Evolutionary conservation across 2,113 vertebrate genomes (phyloP), one percentile per base, ranked within the genome.

Genomic region (Hylia prasina): DNA sequence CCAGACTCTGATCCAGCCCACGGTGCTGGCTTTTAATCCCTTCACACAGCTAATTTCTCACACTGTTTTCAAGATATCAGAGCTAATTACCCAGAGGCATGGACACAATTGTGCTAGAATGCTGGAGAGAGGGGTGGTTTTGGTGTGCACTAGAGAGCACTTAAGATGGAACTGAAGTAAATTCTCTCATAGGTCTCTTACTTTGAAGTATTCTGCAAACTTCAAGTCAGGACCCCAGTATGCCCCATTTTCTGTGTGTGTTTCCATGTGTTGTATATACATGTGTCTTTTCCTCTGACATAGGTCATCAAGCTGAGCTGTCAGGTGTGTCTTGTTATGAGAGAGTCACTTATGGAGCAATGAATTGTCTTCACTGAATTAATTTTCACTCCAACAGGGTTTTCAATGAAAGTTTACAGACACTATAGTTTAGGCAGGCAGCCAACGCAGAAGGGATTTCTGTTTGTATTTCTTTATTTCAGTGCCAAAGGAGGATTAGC

Each of bases 391-490:
- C 40, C 68, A 87, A 11, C 7, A 1, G 35, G 82, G 47, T 45
- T 95, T 96, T 75, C 65, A 77, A 0, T 66, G 57, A 73, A 65
- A 80, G 48, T 95, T 96, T 95, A 66, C 48, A 91, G 82, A 88
- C 57, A 40, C 48, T 80, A 56, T 76, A 42, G 89, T 93, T 92
- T 50, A 94, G 92, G 70, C 80, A 95, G 33, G 54, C 91, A 45
- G 94, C 90, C 82, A 94, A 72, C 4, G 47, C 65, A 96, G 86
- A 85, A 82, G 60, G 68, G 77, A 88, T 69, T 85, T 86, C 70
- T 71, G 72, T 78, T 83, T 90, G 27, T 47, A 56, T 95, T 87
- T 94, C 90, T 94, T 96, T 93, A 82, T 86, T 79, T 82, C n/a
- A 19, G 84, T 94, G 95, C 91, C 93, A 94, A 89, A 85, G 72